These are phyloP conservation scores for Acridotheres tristis DNA, from an alignment of 2,797 vertebrate genomes.

Conservation along the genomic window DNA sequence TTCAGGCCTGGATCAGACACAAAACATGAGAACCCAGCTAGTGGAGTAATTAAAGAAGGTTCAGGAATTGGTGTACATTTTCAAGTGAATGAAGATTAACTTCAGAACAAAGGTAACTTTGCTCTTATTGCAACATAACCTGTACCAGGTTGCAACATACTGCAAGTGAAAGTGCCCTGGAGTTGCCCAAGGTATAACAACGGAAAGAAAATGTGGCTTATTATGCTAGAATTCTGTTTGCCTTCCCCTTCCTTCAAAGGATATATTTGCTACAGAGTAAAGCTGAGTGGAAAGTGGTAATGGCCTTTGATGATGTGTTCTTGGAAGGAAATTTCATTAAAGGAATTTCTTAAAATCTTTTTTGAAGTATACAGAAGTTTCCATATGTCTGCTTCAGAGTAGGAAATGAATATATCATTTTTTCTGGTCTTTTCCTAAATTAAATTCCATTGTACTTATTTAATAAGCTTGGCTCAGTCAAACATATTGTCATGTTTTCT, in stretches of 20 bases:
- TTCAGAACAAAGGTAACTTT: neutral
- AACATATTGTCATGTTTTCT: neutral
- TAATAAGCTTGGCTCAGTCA: neutral
- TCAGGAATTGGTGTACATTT: neutral
- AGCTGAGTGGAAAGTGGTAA: neutral
- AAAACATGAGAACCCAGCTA: neutral
- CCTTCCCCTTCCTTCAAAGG: neutral
- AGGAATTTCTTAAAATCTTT: neutral
- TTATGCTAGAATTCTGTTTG: neutral
- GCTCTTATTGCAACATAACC: neutral
- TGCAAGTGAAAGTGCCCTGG: neutral
- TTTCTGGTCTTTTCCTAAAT: neutral
- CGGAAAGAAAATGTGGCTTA: neutral
- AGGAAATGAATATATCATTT: neutral
- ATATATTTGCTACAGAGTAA: neutral
- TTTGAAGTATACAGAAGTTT: neutral
- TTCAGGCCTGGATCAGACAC: neutral
- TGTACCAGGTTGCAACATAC: neutral
- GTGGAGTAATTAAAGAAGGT: neutral
- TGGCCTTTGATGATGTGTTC: neutral
- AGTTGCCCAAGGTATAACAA: neutral
- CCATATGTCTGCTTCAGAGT: neutral
- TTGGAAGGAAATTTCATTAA: neutral
- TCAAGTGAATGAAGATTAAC: neutral
- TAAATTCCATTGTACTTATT: neutral